A percentile compares a stretch with the other conserved stretches of the same genome.
These are phyloP conservation scores for Leptopilina boulardi DNA, from an alignment of 1,140 invertebrate species.

Conservation along the genomic window DNA sequence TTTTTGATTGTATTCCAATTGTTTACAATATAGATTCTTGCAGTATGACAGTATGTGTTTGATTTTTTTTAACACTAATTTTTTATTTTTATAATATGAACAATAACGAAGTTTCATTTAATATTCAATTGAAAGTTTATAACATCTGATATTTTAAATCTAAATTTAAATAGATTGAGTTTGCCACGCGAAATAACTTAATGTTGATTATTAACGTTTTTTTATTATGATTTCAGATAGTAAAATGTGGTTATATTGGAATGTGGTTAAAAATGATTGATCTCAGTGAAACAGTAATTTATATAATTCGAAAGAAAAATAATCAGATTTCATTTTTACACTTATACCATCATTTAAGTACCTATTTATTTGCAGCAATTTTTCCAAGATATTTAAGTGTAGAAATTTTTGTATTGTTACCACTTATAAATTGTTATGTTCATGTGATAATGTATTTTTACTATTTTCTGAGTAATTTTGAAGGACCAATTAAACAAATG, in stretches of 20 bases:
- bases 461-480: conserved; percentile 57
- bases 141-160: too few species aligned
- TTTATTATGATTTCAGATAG: conserved; percentile 42
- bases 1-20: conserved; percentile 58
- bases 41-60: neutral
- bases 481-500: conserved; percentile 38
- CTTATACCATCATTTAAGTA: conserved; percentile 83
- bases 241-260: conserved; percentile 45
- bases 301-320: conserved; percentile 85
- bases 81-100: neutral
- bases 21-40: conserved; percentile 11
- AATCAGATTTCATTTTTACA: conserved; percentile 87
- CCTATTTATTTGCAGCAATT: conserved; percentile 77
- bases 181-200: too few species aligned
- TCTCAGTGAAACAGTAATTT: conserved; percentile 78
- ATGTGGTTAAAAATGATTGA: conserved; percentile 57
- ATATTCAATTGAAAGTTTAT: too few species aligned
- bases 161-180: too few species aligned
- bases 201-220: too few species aligned
- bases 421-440: conserved; percentile 58
- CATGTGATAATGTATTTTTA: conserved; percentile 69
- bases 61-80: conserved; percentile 39
- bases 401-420: conserved; percentile 57
- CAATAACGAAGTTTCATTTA: too few species aligned
- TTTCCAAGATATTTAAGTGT: conserved; percentile 74